Base-by-base conservation (phyloP, 2,113 vertebrate genomes). In the Solea senegalensis region DNA sequence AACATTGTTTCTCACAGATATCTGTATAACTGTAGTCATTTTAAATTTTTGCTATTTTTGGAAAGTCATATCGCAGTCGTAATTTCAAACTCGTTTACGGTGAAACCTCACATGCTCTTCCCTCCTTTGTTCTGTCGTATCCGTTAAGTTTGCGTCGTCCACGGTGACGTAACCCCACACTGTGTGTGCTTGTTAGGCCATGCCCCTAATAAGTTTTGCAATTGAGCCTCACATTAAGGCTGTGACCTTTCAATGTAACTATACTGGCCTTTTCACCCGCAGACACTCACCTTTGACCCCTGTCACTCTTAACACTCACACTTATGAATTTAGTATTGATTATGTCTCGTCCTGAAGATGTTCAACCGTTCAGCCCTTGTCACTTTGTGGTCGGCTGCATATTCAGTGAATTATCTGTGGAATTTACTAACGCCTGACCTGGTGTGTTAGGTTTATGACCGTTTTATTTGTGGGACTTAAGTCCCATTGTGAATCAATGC, bases 181-280 rank as follows among this genome's bases (percentile, higher is more conserved):
- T 67, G 3, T 54, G 53, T 58, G n/a, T 62, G 68, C 28, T 71
- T 88, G 85, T 90, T 81, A 84, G 86, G 88, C 86, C 83, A 13
- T 90, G 85, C 58, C 89, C 83, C 81, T 87, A 80, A 77, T 88
- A 86, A 78, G 83, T 90, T 90, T 68, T 44, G 62, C 86, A 72
- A 91, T 86, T 78, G 90, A 90, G 75, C 67, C 70, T 82, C 86
- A 75, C 83, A 92, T 94, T 86, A 93, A 92, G 82, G 83, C 82
- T 82, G 78, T 92, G 90, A 93, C 92, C 93, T 94, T 93, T 93
- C 2, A 48, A 66, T 94, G 92, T 91, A 91, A 91, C 77, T 68
- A 75, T 78, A 74, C 45, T 88, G 91, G 76, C 90, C 91, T 92
- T 91, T 92, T 93, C 90, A 91, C 90, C 89, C 65, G 50, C 62